Conservation (phyloP, 2,797 vertebrate species). For the Capromys pilorides region DNA sequence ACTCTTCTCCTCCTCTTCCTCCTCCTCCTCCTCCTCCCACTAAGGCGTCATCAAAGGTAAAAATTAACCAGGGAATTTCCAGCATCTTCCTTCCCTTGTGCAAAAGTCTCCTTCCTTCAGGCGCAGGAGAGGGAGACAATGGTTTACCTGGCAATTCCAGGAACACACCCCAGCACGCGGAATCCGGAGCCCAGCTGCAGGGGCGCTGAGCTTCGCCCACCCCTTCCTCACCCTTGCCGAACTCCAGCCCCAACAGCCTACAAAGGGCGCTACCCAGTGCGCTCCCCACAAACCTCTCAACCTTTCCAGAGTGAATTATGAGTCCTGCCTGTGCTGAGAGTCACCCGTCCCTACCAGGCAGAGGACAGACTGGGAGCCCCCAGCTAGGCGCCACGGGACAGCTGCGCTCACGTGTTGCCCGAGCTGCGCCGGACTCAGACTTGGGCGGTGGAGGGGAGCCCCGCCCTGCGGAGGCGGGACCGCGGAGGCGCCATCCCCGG, state of each 20-base stretch:
- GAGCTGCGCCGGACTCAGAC: accelerated
- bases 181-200: too few species aligned
- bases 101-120: neutral
- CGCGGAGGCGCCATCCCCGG: neutral
- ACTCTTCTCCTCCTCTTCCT: too few species aligned
- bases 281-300: neutral
- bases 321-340: neutral
- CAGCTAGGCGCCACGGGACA: neutral
- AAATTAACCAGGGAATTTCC: conserved; percentile 1
- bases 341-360: neutral
- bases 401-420: conserved; percentile 40
- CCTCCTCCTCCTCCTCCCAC: neutral
- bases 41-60: neutral
- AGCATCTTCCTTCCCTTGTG: neutral
- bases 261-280: neutral
- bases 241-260: neutral
- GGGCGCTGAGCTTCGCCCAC: neutral
- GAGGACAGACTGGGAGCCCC: neutral
- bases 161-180: neutral
- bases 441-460: neutral
- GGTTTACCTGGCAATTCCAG: neutral
- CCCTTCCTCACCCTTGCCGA: neutral
- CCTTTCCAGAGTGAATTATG: neutral
- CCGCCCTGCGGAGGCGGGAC: neutral
- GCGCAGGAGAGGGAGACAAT: neutral